Evolutionary conservation across 2,797 vertebrate genomes (phyloP), one percentile per base, ranked within the genome.

Genomic region (Poecilia gillii): DNA sequence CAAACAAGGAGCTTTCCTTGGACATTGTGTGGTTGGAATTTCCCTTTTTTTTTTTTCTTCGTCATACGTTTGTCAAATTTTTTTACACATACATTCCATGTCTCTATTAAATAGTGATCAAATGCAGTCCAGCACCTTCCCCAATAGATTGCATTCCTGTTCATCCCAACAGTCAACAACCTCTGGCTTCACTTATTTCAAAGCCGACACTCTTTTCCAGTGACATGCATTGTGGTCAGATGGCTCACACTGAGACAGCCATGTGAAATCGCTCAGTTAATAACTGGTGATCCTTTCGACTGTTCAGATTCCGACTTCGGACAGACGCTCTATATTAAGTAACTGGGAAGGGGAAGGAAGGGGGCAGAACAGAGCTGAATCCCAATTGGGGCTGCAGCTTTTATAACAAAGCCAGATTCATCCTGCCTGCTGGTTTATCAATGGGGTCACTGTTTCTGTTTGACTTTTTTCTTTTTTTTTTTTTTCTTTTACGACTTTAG

Each of bases 401-500:
- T 84, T 81, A 45, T 84, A 77, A 86, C 79, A 33, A 81, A 82
- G 49, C 12, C 1, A 79, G 66, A 78, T 80, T 73, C 13, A 87
- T n/a, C 74, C 46, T 75, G 47, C 77, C 77, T 41, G 36, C 68
- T 25, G n/a, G 72, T 83, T 78, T 78, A 57, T 85, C 66, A 80
- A 83, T 76, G 68, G 62, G 36, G 77, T 66, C 43, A 6, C 80
- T 75, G 25, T 75, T 81, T 75, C 8, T 46, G 49, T 74, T 51
- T 77, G 73, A 43, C 14, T 8, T 53, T 23, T 46, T 33, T 33
- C 33, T 33, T 33, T 33, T 20, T 6, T 51, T 18, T 47, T 33
- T 71, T 25, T 57, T 72, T 86, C 55, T 72, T 82, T 83, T 47
- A 83, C 53, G 90, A 93, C 92, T 93, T 87, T 53, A 93, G 86